Evolutionary conservation across 92 coral and sea anemone genomes (phyloP), one percentile per base, ranked within the genome.

Genomic region (Micromussa lordhowensis): DNA sequence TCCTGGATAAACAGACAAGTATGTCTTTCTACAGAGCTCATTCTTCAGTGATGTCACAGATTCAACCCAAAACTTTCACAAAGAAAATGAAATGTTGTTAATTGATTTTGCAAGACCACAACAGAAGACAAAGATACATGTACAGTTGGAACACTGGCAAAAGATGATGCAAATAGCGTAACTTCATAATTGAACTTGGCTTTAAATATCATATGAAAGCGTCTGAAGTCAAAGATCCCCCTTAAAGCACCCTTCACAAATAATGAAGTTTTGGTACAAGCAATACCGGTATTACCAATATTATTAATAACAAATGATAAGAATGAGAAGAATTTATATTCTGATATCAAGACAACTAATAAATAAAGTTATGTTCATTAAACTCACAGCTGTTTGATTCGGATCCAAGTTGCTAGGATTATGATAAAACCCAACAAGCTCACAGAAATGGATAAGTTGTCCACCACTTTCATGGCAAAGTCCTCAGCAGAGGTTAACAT

Each of bases 361-460:
- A 0, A 36, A 36, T 36, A 36, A 36, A 36, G n/a, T 53, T 66
- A 9, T 68, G 73, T 7, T 26, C 64, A 15, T 8, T 5, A 29
- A 26, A 84, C 99, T 95, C 89, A 96, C 99, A 94, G 91, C 66
- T 90, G 95, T 80, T 95, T 90, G 26, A 95, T 88, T 55, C 91
- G 78, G 68, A 93, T 88, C 99, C 99, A 96, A 36, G 99, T 96
- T 35, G 86, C 71, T 32, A 95, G 78, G 64, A 93, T 91, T 26
- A 96, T 69, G 48, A 93, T 68, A 79, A 95, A 96, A 2, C 93
- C 87, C n/a, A 94, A 71, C 61, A 94, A 87, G 69, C 94, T 87
- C 16, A 94, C 82, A 6, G 92, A 82, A 31, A 94, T 85, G 19
- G 96, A 92, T 22, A 92, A 93, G 79, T 90, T 94, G 76, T 94